Evolutionary conservation across 2,797 vertebrate genomes (phyloP).

Genomic region (Acanthurus leucopareius): DNA sequence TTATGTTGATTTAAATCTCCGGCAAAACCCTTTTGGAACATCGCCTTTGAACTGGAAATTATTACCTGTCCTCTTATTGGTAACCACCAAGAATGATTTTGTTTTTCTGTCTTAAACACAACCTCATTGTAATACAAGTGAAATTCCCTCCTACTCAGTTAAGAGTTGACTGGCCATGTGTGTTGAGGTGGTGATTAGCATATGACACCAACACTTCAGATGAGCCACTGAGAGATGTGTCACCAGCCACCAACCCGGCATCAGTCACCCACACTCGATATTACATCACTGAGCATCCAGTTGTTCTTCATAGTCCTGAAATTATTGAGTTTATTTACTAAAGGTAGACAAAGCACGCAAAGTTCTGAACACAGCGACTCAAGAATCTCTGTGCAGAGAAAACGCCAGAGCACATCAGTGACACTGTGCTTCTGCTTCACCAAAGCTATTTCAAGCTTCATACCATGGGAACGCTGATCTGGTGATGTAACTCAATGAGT

Average conservation of each 20-base stretch:
- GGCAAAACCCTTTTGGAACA: too few relatives aligned
- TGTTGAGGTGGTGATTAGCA: constrained; percentile 16
- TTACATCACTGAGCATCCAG: neutral
- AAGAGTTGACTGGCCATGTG: neutral
- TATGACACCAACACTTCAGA: constrained; percentile 12
- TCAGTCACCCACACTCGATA: neutral
- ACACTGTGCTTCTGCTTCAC: constrained; percentile 24
- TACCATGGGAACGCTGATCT: constrained; percentile 15
- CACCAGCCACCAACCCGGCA: constrained; percentile 32
- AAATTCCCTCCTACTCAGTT: constrained; percentile 17
- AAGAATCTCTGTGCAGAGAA: constrained; percentile 21
- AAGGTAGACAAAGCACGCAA: neutral
- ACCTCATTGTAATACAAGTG: constrained; percentile 12
- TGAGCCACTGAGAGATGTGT: constrained; percentile 27
- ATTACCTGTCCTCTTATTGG: neutral
- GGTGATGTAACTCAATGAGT: constrained; percentile 16
- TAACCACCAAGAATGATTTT: neutral
- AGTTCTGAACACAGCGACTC: neutral
- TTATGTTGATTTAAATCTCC: too few relatives aligned
- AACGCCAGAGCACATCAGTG: constrained; percentile 42
- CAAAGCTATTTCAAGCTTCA: constrained; percentile 23
- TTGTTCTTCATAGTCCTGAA: neutral
- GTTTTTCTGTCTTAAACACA: neutral
- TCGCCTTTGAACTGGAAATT: too few relatives aligned
- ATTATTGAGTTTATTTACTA: neutral